Percentiles rank a stretch among this genome's conserved stretches.
Conservation (phyloP, 2,797 vertebrate species). For the Characodon lateralis region DNA sequence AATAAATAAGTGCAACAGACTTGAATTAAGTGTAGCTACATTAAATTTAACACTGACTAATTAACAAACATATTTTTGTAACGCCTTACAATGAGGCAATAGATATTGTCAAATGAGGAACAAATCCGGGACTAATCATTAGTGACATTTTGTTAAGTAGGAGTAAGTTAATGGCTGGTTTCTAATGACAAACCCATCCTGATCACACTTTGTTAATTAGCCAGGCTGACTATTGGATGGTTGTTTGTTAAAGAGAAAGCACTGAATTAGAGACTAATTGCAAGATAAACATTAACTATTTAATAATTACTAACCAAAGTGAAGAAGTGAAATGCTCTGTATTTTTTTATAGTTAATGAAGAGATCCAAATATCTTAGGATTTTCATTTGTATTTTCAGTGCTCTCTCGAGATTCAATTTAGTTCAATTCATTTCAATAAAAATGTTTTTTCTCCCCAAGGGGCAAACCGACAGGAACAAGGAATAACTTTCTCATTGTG, state of each 20-base stretch:
- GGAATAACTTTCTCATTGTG: not conserved
- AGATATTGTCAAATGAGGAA: not conserved
- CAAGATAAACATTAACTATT: not conserved
- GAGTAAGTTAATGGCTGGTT: not conserved
- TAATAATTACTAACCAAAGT: not conserved
- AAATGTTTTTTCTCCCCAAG: not conserved
- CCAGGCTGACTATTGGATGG: not conserved
- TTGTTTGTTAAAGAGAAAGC: not conserved
- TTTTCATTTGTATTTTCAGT: not conserved
- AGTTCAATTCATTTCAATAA: not conserved
- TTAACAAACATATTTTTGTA: not conserved
- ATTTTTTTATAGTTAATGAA: not conserved
- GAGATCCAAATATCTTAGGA: not conserved
- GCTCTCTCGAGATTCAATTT: not conserved
- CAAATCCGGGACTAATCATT: not conserved
- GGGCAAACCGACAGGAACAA: not conserved
- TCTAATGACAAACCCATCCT: constrained; percentile 1
- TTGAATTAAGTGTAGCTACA: not conserved
- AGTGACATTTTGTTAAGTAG: constrained; percentile 4
- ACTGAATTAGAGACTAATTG: not conserved
- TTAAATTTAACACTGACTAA: not conserved
- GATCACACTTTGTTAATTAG: not conserved
- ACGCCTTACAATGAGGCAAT: not conserved
- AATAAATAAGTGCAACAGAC: not conserved
- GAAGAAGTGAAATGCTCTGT: not conserved